Evolutionary conservation across 1,140 invertebrate species (phyloP).

Genomic region (Anoplophora glabripennis): DNA sequence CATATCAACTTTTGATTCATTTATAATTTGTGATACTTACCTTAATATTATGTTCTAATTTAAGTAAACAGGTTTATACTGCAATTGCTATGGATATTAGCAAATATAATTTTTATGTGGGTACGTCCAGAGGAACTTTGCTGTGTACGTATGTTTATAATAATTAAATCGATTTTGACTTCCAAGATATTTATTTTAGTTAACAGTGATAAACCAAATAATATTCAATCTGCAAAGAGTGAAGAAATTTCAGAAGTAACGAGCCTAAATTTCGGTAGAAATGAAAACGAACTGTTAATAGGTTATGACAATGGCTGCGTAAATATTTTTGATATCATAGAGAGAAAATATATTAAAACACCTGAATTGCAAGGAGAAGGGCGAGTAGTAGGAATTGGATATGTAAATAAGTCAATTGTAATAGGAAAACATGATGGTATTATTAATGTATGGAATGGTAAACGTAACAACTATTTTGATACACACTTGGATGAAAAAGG

Average conservation of each 20-base stretch:
- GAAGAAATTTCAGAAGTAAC: slow-evolving; percentile 49
- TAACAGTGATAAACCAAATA: slow-evolving; percentile 29
- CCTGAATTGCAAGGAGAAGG: slow-evolving; percentile 31
- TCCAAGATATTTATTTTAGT: slow-evolving; percentile 26
- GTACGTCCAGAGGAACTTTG: slow-evolving; percentile 36
- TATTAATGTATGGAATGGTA: slow-evolving; percentile 33
- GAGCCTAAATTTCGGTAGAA: slow-evolving; percentile 57
- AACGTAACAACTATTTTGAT: slow-evolving; percentile 31
- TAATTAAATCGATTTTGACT: slow-evolving; percentile 4
- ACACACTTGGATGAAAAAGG: slow-evolving; percentile 33
- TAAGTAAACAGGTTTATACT: background rate
- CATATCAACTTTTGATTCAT: too few relatives aligned
- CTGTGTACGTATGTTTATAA: slow-evolving; percentile 30
- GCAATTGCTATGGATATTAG: slow-evolving; percentile 26
- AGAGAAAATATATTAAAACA: slow-evolving; percentile 30
- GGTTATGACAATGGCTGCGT: slow-evolving; percentile 40
- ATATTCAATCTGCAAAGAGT: slow-evolving; percentile 27
- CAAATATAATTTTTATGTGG: slow-evolving; percentile 34
- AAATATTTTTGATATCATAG: slow-evolving; percentile 31
- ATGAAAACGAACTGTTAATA: slow-evolving; percentile 36
- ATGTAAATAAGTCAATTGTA: slow-evolving; percentile 25
- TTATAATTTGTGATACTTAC: too few relatives aligned
- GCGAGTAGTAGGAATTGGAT: slow-evolving; percentile 29
- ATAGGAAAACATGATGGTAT: slow-evolving; percentile 32
- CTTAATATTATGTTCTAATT: background rate